A percentile compares a stretch with the other conserved stretches of the same genome.
Conservation (phyloP, 37 sponge, comb jelly and placozoan genomes). For the Chondrosia reniformis region DNA sequence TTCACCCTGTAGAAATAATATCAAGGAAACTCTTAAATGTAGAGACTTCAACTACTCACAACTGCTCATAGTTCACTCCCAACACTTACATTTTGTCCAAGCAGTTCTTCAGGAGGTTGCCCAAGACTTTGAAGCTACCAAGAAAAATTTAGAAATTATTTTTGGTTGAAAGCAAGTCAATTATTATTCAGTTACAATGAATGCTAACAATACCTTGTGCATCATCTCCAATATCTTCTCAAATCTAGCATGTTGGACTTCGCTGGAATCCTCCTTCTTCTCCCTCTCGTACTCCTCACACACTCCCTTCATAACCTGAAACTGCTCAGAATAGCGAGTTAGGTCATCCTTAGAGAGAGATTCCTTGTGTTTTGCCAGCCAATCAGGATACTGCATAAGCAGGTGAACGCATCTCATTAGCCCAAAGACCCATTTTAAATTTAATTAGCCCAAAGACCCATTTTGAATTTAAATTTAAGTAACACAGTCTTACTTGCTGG, state of each 20-base stretch:
- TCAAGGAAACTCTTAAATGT: no score
- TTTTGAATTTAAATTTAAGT: no score
- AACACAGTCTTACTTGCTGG: constrained; percentile 22
- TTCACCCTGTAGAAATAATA: no score
- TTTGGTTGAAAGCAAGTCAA: no score
- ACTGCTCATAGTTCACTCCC: no score
- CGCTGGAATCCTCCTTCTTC: constrained; percentile 14
- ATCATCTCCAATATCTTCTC: constrained; percentile 59
- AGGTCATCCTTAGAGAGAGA: constrained; percentile 33
- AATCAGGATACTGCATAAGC: constrained; percentile 65
- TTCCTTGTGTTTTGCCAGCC: constrained; percentile 40
- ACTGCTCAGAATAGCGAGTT: constrained; percentile 50
- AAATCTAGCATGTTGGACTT: constrained; percentile 25
- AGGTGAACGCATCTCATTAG: no score
- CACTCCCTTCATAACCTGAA: constrained; percentile 63
- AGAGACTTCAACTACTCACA: no score
- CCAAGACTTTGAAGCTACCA: constrained; percentile 11
- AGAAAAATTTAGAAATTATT: no score
- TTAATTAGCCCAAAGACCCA: no score
- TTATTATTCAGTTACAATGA: no score
- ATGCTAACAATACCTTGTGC: constrained; percentile 44
- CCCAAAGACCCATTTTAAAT: no score
- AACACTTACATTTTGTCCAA: background rate
- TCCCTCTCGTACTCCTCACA: constrained; percentile 65
- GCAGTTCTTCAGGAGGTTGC: constrained; percentile 10